Evolutionary conservation across 2,888 invertebrate genomes (phyloP).

Genomic region (Uropetala carovei): DNA sequence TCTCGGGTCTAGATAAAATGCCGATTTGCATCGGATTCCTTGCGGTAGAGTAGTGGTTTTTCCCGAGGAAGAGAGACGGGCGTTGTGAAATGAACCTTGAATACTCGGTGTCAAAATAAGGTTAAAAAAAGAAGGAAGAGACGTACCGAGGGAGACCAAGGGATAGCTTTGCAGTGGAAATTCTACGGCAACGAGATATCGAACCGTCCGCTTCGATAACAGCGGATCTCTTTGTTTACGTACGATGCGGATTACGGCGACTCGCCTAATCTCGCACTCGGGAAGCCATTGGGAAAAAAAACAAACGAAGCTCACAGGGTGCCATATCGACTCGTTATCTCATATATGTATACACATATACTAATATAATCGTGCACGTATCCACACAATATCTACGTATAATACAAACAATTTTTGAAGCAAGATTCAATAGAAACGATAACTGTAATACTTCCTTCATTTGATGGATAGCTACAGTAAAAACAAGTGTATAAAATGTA

Average conservation of each 20-base stretch:
- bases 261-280: background rate
- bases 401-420: no score
- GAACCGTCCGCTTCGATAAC: background rate
- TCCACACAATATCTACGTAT: no score
- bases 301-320: background rate
- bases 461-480: no score
- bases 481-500: no score
- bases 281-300: background rate
- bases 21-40: background rate
- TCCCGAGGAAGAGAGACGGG: background rate
- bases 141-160: background rate
- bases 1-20: background rate
- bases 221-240: conserved; percentile 8
- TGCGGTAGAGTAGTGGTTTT: background rate
- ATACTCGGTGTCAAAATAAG: conserved; percentile 6
- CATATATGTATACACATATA: no score
- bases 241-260: background rate
- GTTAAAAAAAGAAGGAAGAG: background rate
- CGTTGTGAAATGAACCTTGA: background rate
- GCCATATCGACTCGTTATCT: background rate
- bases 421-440: no score
- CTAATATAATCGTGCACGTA: no score
- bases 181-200: background rate
- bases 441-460: no score
- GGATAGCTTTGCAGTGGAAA: conserved; percentile 3